Conservation (phyloP, 1,140 invertebrate species). For the Camponotus vicinus region DNA sequence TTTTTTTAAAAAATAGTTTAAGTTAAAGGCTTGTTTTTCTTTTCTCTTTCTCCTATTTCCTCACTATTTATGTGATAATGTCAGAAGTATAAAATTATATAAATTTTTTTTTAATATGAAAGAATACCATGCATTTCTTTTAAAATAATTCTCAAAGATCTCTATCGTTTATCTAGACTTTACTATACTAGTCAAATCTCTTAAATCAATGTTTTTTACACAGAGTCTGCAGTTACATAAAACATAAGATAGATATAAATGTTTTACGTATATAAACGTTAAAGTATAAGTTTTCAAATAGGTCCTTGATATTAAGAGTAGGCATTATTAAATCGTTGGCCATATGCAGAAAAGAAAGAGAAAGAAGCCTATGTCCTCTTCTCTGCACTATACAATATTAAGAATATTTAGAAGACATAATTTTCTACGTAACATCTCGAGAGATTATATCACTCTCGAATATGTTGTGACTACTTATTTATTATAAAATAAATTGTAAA, state of each 20-base stretch:
- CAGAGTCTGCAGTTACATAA: slow-evolving; percentile 24
- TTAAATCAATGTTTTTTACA: slow-evolving; percentile 12
- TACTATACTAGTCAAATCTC: not conserved
- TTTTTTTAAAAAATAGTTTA: no score
- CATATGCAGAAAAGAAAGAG: slow-evolving; percentile 21
- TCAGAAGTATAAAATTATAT: no score
- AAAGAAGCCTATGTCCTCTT: not conserved
- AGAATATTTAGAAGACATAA: slow-evolving; percentile 42
- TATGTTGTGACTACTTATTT: slow-evolving; percentile 38
- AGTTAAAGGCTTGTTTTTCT: no score
- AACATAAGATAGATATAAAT: slow-evolving; percentile 50
- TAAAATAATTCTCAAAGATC: not conserved
- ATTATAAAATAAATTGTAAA: slow-evolving; percentile 62
- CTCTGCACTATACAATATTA: slow-evolving; percentile 17
- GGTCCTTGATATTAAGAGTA: slow-evolving; percentile 63
- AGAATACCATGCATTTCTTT: not conserved
- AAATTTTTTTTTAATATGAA: not conserved
- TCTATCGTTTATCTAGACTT: not conserved
- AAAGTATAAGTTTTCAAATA: slow-evolving; percentile 60
- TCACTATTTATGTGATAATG: no score
- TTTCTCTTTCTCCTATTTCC: no score
- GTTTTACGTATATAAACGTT: slow-evolving; percentile 12
- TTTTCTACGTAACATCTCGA: slow-evolving; percentile 59
- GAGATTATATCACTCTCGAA: slow-evolving; percentile 21
- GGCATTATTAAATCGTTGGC: slow-evolving; percentile 68